Percentiles rank a stretch among this genome's conserved stretches.
Conservation (phyloP, 1,140 invertebrate species). For the Whitmania pigra region DNA sequence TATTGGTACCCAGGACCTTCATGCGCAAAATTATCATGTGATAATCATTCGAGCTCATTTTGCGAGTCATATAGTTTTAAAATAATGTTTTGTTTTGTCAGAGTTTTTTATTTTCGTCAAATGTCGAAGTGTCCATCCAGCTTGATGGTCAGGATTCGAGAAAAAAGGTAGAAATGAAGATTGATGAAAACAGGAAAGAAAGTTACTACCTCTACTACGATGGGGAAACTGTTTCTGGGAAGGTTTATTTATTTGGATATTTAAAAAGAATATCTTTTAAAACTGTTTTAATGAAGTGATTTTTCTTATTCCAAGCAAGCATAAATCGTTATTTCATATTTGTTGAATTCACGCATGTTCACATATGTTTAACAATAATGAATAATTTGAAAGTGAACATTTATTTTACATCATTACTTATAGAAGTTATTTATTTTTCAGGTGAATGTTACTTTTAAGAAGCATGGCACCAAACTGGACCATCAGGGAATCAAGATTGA, state of each 20-base stretch:
- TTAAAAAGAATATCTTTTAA: background rate
- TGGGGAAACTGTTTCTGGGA: conserved; percentile 92
- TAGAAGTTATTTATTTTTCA: conserved; percentile 35
- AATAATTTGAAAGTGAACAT: background rate
- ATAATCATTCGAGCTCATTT: no score
- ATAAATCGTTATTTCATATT: no score
- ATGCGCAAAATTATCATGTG: no score
- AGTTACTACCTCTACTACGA: conserved; percentile 91
- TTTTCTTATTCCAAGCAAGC: no score
- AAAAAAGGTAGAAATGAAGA: conserved; percentile 89
- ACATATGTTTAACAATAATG: background rate
- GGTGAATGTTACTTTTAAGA: conserved; percentile 88
- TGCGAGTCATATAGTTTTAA: background rate
- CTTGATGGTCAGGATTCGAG: conserved; percentile 80
- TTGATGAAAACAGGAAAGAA: conserved; percentile 94
- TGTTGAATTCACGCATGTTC: background rate
- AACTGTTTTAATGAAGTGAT: no score
- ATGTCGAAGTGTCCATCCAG: conserved; percentile 90
- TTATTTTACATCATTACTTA: conserved; percentile 1
- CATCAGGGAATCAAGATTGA: conserved; percentile 99
- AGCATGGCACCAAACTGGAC: conserved; percentile 85
- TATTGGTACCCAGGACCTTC: no score
- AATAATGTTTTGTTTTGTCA: conserved; percentile 10
- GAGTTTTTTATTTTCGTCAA: conserved; percentile 90
- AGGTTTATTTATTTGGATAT: conserved; percentile 47